A percentile compares a stretch with the other conserved stretches of the same genome.
These are phyloP conservation scores for Cephus runcator DNA, from an alignment of 2,888 invertebrate genomes.

Conservation along the genomic window DNA sequence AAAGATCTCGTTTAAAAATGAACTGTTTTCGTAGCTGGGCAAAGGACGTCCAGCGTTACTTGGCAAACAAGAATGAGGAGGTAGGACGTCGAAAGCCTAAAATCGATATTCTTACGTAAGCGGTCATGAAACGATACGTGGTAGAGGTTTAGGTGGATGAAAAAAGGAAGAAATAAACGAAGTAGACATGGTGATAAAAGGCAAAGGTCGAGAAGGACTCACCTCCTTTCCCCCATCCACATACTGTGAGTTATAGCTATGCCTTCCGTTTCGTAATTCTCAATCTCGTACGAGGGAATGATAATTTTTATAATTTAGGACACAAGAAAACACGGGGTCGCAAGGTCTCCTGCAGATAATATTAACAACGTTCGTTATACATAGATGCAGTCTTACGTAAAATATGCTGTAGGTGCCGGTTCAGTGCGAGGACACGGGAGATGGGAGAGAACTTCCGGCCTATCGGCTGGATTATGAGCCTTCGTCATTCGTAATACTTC, in stretches of 20 bases:
- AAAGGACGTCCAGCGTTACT: background rate
- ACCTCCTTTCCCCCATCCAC: background rate
- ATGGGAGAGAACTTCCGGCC: slow-evolving; percentile 19
- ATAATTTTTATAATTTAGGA: slow-evolving; percentile 47
- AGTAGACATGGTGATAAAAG: background rate
- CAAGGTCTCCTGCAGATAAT: slow-evolving; percentile 49
- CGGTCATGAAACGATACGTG: background rate
- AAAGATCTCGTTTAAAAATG: background rate
- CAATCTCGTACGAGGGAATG: slow-evolving; percentile 10
- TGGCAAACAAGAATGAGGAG: background rate
- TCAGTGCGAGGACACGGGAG: slow-evolving; percentile 7
- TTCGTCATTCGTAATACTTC: background rate
- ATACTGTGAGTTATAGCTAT: background rate
- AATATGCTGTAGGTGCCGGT: slow-evolving; percentile 6
- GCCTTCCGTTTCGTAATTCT: slow-evolving; percentile 32
- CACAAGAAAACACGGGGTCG: slow-evolving; percentile 50
- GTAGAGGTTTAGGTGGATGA: background rate
- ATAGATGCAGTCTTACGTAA: slow-evolving; percentile 43
- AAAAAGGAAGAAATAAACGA: background rate
- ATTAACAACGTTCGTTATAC: slow-evolving; percentile 41
- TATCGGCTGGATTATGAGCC: slow-evolving; percentile 19
- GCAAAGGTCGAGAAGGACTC: background rate
- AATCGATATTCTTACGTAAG: background rate
- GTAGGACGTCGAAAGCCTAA: background rate
- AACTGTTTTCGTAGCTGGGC: background rate